Evolutionary conservation across 2,113 vertebrate species (phyloP), one percentile per base, ranked within the genome.

Genomic region (Strix uralensis): DNA sequence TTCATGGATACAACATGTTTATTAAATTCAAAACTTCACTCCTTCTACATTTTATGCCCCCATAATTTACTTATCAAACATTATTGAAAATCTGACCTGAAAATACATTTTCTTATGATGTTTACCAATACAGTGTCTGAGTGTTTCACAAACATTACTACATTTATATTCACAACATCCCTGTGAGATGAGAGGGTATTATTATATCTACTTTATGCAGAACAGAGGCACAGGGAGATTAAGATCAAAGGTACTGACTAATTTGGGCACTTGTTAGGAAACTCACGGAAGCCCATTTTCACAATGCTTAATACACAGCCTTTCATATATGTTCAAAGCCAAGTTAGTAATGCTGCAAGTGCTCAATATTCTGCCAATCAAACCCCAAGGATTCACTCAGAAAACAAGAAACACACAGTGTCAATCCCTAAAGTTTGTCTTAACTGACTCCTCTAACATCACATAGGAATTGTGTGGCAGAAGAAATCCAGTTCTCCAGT

Each of bases 231-330:
- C 49, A 59, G 55, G 21, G 21, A 94, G 29, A 86, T 62, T 66
- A 83, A 94, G 71, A 95, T 96, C 96, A 97, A 97, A 96, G 90
- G 59, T 74, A 83, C 1, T 66, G 62, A 67, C 54, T 96, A 80
- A 90, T 92, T 92, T 83, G 71, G 62, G 42, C 42, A 86, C 71
- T 80, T 80, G 46, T 62, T 62, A 95, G 54, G 67, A 91, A 96
- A 66, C 21, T 70, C 49, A 62, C 9, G 42, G 73, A 95, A 91
- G 63, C 42, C 92, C 80, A 88, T 92, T 92, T 91, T 83, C 79
- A 95, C 51, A 81, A 34, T 36, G 8, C 38, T 73, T 65, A 61
- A 81, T 47, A 81, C 58, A 78, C 22, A 90, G 44, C 55, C 55
- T 94, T 92, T 96, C 38, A 67, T 47, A 51, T 27, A n/a, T 36